Evolutionary conservation across 2,113 vertebrate species (phyloP).

Genomic region (Grallaria varia): DNA sequence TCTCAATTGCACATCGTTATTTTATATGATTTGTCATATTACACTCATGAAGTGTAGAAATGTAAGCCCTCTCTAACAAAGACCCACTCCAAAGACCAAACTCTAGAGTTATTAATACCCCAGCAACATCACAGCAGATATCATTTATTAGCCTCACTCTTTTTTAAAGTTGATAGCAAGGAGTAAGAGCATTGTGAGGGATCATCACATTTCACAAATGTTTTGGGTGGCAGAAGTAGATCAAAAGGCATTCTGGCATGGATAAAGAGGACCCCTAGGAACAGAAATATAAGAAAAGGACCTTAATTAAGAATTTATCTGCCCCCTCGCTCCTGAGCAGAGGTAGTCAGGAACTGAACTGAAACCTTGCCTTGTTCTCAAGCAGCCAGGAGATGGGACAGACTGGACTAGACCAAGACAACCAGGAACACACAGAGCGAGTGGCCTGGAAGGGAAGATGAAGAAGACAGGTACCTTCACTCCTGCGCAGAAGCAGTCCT

Average conservation of each 20-base stretch:
- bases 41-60: background rate
- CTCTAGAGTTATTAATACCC: background rate
- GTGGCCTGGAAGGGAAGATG: background rate
- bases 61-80: background rate
- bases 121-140: background rate
- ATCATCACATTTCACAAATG: slow-evolving; percentile 1
- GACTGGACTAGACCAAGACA: background rate
- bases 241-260: background rate
- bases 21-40: background rate
- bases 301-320: background rate
- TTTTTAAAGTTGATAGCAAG: background rate
- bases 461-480: background rate
- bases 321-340: fast-evolving
- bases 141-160: background rate
- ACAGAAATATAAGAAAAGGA: background rate
- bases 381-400: background rate
- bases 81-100: background rate
- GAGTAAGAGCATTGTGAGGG: background rate
- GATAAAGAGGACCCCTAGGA: background rate
- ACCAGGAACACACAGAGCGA: background rate
- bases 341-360: background rate
- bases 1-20: background rate
- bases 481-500: fast-evolving
- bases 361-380: background rate
- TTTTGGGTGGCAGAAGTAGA: background rate